Conservation (phyloP, 2,888 invertebrate genomes). For the Liopterus haemorrhoidalis region DNA sequence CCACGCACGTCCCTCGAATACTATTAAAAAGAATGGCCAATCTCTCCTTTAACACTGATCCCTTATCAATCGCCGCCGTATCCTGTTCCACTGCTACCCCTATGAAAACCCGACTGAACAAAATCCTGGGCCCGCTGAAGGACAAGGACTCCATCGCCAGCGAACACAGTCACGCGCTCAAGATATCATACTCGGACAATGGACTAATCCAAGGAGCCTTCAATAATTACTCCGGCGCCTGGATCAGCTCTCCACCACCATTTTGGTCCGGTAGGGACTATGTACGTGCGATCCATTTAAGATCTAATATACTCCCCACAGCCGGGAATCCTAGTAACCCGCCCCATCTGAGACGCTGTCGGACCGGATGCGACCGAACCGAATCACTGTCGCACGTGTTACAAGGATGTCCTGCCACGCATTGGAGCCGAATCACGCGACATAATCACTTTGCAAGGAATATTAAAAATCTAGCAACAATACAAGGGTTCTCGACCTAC, state of each 20-base stretch:
- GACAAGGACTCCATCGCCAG: not conserved
- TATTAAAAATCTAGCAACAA: too few relatives aligned
- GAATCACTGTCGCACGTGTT: constrained; percentile 16
- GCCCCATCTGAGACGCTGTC: too few relatives aligned
- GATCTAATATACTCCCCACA: constrained; percentile 19
- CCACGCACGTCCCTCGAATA: not conserved
- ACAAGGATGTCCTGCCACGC: constrained; percentile 10
- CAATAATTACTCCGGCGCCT: not conserved
- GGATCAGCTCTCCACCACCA: constrained; percentile 14
- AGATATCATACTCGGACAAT: not conserved
- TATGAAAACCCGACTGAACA: not conserved
- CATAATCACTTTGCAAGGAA: too few relatives aligned
- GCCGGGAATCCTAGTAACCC: constrained; percentile 16
- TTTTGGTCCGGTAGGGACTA: constrained; percentile 20
- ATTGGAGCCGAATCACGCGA: constrained; percentile 8
- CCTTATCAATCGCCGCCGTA: not conserved
- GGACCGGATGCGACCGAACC: too few relatives aligned
- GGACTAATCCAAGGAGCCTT: not conserved
- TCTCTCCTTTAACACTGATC: not conserved
- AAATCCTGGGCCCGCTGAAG: not conserved
- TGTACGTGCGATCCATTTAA: constrained; percentile 12
- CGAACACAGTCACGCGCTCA: not conserved
- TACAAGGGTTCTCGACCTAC: too few relatives aligned
- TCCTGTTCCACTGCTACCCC: not conserved
- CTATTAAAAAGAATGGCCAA: not conserved